Base-by-base conservation (phyloP, 1,140 invertebrate genomes). In the Lutraria rhynchaena region DNA sequence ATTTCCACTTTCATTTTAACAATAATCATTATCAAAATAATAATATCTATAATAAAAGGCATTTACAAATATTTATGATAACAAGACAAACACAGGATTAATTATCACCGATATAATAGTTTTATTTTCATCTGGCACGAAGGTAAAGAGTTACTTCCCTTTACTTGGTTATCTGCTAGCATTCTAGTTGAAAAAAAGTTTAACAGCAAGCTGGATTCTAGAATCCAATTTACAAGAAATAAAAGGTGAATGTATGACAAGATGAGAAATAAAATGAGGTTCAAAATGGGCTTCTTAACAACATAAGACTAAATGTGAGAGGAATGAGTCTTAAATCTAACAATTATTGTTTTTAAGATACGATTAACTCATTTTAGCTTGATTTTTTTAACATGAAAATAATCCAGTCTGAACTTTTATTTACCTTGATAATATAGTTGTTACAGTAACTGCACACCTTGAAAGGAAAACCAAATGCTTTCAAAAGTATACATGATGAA, bases 51-150 rank as follows among this genome's bases (percentile, higher is more conserved):
- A n/a, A n/a, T n/a, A n/a, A n/a, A n/a, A n/a, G n/a, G n/a, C n/a
- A n/a, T n/a, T n/a, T n/a, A n/a, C n/a, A n/a, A n/a, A n/a, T n/a
- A n/a, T n/a, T n/a, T n/a, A n/a, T n/a, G n/a, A n/a, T n/a, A n/a
- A 58, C 7, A 58, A 7, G 22, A 58, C 57, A 58, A 58, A 58
- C 24, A 58, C 57, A 46, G 3, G 4, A 60, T n/a, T n/a, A n/a
- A n/a, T n/a, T 31, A 33, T 67, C 22, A 67, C 41, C 41, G 44
- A 67, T 67, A 67, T 67, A 44, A 49, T 67, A 41, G 41, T 67
- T 67, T 57, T 67, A 46, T 46, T 67, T 67, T 67, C 24, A 67
- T 67, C 63, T 67, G 63, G 63, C 63, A 67, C 44, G 5, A 67
- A 67, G 4, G 63, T 37, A 27, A 31, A 41, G 63, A 67, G 63